Evolutionary conservation across 2,797 vertebrate species (phyloP).

Genomic region (Pristis pectinata): DNA sequence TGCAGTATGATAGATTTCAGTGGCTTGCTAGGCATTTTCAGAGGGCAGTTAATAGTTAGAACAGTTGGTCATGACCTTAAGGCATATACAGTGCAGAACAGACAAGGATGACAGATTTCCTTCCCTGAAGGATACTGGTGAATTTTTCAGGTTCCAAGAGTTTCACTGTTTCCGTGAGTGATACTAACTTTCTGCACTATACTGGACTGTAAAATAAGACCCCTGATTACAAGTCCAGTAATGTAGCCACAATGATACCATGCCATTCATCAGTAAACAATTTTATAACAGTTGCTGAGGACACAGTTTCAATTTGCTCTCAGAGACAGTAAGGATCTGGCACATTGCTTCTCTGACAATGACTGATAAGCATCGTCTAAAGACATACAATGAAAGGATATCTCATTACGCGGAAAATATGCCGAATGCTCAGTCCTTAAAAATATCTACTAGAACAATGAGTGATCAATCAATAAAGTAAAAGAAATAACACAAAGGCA

Average conservation of each 20-base stretch:
- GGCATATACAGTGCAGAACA: background rate
- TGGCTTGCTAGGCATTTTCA: background rate
- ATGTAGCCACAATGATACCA: background rate
- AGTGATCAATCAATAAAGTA: constrained; percentile 10
- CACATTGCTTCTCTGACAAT: constrained; percentile 8
- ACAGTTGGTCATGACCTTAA: no score
- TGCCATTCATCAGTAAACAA: background rate
- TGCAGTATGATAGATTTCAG: no score
- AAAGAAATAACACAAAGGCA: constrained; percentile 13
- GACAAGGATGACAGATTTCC: background rate
- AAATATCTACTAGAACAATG: constrained; percentile 10
- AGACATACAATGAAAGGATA: background rate
- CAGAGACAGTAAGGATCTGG: background rate
- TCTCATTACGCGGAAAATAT: constrained; percentile 29
- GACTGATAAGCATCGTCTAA: background rate
- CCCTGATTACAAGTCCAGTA: background rate
- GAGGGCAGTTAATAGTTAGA: background rate
- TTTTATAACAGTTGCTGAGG: background rate
- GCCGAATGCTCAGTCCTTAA: constrained; percentile 21
- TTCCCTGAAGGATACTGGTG: background rate
- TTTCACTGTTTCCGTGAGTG: background rate
- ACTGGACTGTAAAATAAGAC: no score
- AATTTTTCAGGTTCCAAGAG: background rate
- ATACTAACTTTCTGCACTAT: background rate
- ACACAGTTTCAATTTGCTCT: background rate